Percentiles rank a stretch among this genome's conserved stretches.
These are phyloP conservation scores for Callorhinus ursinus DNA, from an alignment of 2,113 vertebrate genomes.

Conservation along the genomic window DNA sequence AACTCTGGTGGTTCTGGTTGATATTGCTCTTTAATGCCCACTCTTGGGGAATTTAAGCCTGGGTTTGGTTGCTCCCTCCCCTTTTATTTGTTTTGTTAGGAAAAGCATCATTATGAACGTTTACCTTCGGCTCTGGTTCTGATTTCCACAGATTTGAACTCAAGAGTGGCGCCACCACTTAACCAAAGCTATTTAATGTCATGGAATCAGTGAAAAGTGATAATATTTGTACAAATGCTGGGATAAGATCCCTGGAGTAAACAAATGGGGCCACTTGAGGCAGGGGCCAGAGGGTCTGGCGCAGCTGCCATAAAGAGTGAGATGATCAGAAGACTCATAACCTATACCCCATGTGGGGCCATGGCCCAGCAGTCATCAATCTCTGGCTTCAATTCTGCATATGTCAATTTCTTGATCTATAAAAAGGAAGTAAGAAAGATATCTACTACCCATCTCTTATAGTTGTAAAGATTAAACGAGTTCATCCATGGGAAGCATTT, in stretches of 20 bases:
- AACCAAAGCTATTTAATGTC: background rate
- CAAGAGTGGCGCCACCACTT: background rate
- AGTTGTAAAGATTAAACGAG: background rate
- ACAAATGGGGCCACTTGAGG: background rate
- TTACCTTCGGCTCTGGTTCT: background rate
- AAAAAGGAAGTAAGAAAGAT: background rate
- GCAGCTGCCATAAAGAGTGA: background rate
- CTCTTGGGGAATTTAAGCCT: background rate
- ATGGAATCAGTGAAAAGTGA: background rate
- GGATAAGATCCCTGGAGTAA: background rate
- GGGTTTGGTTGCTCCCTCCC: background rate
- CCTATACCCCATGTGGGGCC: background rate
- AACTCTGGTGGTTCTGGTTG: background rate
- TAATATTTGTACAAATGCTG: background rate
- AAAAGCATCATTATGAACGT: background rate
- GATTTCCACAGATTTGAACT: conserved; percentile 4
- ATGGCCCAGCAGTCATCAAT: background rate
- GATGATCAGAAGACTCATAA: background rate
- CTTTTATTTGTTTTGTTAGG: conserved; percentile 41
- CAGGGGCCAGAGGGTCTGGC: background rate
- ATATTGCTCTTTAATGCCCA: background rate
- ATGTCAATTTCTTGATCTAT: background rate
- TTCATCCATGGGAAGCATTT: background rate
- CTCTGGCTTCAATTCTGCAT: background rate
- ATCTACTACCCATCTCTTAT: background rate